Conservation (phyloP, 2,888 invertebrate species). For the Andrena bicolor region DNA sequence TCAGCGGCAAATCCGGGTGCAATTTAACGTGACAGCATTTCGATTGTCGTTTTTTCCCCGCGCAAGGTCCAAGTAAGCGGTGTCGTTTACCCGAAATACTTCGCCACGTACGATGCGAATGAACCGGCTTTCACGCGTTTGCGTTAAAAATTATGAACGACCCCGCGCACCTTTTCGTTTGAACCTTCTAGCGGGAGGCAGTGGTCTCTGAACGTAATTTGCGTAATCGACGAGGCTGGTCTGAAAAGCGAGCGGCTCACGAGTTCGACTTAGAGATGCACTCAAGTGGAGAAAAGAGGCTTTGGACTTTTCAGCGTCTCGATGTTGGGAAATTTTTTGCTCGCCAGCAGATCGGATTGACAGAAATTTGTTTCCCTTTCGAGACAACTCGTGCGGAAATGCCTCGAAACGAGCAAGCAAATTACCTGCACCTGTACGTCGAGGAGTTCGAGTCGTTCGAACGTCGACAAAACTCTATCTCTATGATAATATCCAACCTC, state of each 20-base stretch:
- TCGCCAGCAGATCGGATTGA: not conserved
- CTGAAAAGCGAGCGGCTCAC: not conserved
- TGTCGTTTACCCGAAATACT: not conserved
- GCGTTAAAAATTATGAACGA: not conserved
- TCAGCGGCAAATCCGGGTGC: not conserved
- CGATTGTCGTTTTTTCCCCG: not conserved
- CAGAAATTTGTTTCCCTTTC: constrained; percentile 20
- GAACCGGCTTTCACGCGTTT: not conserved
- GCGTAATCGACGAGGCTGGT: constrained; percentile 10
- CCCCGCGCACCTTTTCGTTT: not conserved
- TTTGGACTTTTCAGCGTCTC: not conserved
- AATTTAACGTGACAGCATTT: not conserved
- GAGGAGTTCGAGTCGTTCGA: not conserved
- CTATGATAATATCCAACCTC: constrained; percentile 43
- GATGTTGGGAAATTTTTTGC: not conserved
- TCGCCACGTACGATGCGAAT: not conserved
- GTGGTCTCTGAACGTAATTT: constrained; percentile 14
- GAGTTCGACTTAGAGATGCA: not conserved
- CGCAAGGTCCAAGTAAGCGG: not conserved
- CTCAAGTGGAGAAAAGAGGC: not conserved
- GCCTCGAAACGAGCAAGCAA: not conserved
- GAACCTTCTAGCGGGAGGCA: not conserved
- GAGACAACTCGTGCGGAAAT: not conserved
- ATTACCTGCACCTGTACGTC: constrained; percentile 4
- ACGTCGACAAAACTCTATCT: constrained; percentile 37